These are phyloP conservation scores for Torymus tubicola DNA, from an alignment of 2,888 invertebrate genomes.

Conservation along the genomic window DNA sequence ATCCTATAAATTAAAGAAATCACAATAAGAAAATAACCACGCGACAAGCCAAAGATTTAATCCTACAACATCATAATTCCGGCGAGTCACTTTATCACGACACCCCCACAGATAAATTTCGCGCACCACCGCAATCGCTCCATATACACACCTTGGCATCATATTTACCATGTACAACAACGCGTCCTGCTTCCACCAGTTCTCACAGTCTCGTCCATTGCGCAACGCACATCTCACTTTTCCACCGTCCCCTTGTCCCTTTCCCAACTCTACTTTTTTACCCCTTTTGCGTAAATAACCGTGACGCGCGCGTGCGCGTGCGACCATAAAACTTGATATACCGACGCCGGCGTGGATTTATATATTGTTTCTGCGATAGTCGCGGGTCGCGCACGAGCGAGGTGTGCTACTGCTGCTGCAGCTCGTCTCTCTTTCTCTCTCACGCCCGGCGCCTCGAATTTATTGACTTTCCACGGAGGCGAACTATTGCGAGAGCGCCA, in stretches of 20 bases:
- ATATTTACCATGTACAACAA: not conserved
- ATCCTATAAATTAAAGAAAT: too few species aligned
- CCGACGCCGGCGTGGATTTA: slow-evolving; percentile 67
- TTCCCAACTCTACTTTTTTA: slow-evolving; percentile 63
- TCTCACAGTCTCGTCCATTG: not conserved
- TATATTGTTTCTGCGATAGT: slow-evolving; percentile 66
- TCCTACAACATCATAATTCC: too few species aligned
- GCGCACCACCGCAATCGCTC: too few species aligned
- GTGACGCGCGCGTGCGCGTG: slow-evolving; percentile 23
- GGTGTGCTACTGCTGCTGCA: not conserved
- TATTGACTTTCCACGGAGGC: slow-evolving; percentile 56
- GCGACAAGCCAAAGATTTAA: too few species aligned
- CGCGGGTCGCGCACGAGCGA: slow-evolving; percentile 33
- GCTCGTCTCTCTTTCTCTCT: not conserved
- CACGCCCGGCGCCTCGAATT: slow-evolving; percentile 56
- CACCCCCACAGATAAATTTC: too few species aligned
- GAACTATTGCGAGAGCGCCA: slow-evolving; percentile 27
- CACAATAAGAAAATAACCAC: too few species aligned
- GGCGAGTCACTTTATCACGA: too few species aligned
- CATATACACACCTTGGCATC: not conserved
- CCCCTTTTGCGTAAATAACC: slow-evolving; percentile 70
- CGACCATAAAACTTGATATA: slow-evolving; percentile 72
- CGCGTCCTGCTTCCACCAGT: not conserved
- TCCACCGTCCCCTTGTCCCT: not conserved
- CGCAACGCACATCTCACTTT: not conserved